phyloP scores from a whole-genome alignment of 2,888 invertebrate genomes.

The Heteromurus nitidus region DNA sequence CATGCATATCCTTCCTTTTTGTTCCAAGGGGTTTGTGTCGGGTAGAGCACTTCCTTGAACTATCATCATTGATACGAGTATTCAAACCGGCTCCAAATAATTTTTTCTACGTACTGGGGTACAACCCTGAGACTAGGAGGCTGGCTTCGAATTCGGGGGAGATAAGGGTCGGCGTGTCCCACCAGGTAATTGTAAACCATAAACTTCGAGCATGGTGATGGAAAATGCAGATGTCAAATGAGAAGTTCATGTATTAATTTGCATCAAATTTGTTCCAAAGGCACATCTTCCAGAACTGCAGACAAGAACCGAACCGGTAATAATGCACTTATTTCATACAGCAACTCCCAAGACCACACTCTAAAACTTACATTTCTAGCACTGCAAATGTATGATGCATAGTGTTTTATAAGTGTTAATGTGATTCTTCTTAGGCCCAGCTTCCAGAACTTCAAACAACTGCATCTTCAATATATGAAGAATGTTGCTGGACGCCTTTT shows the following conservation, averaged over 20 bases:
- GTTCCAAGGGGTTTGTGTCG: constrained; percentile 78
- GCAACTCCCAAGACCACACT: no score
- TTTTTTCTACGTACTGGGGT: constrained; percentile 78
- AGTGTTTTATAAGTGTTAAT: no score
- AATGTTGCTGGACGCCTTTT: constrained; percentile 95
- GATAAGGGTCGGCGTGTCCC: constrained; percentile 80
- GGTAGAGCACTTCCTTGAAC: constrained; percentile 78
- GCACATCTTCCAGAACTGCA: constrained; percentile 2
- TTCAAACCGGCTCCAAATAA: constrained; percentile 77
- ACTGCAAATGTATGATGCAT: no score
- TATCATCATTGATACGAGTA: constrained; percentile 75
- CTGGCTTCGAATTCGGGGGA: constrained; percentile 77
- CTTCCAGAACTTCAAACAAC: constrained; percentile 79
- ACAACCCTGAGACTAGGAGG: constrained; percentile 77
- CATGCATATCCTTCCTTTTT: no score
- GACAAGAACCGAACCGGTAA: constrained; percentile 8
- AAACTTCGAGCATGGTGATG: background rate
- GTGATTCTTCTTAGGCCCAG: constrained; percentile 79
- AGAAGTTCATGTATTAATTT: no score
- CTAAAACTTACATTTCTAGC: no score
- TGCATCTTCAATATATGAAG: constrained; percentile 81
- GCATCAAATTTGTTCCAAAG: background rate
- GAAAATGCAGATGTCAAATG: background rate
- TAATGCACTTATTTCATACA: background rate
- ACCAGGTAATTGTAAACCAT: constrained; percentile 76